A percentile compares a stretch with the other conserved stretches of the same genome.
Conservation (phyloP, 2,113 vertebrate species). For the Malurus elegans region DNA sequence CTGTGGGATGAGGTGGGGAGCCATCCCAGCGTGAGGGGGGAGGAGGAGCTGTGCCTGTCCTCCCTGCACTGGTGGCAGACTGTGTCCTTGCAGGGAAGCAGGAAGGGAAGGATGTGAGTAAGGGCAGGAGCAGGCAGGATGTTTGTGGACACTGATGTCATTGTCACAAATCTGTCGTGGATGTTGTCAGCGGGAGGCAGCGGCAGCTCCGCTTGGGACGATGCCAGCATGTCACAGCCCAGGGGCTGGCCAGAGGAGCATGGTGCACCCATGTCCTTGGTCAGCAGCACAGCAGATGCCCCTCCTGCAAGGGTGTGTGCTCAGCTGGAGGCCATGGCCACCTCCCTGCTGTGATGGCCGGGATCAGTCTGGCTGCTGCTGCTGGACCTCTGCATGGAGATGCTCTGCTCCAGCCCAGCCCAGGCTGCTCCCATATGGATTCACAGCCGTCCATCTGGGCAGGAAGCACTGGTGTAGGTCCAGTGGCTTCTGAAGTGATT, state of each 20-base stretch:
- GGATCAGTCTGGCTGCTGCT: not conserved
- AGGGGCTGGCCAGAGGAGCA: not conserved
- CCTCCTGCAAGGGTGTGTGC: not conserved
- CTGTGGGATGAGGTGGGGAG: not conserved
- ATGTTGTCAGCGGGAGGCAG: not conserved
- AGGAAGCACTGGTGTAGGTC: not conserved
- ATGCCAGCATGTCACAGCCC: not conserved
- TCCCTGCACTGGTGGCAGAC: not conserved
- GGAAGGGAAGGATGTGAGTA: not conserved
- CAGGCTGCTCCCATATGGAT: fast-evolving
- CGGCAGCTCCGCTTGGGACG: not conserved
- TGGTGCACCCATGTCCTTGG: fast-evolving
- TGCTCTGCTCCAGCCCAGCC: not conserved
- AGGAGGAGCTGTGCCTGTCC: not conserved
- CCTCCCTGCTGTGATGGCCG: fast-evolving
- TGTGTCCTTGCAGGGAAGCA: not conserved
- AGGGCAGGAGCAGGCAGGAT: not conserved
- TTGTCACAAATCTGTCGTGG: not conserved
- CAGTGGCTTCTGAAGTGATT: not conserved
- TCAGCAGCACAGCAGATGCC: not conserved
- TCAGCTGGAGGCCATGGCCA: not conserved
- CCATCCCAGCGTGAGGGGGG: not conserved
- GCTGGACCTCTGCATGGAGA: not conserved
- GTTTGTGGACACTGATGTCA: not conserved
- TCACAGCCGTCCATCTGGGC: fast-evolving